phyloP scores from a whole-genome alignment of 2,888 invertebrate genomes.

The Selenia dentaria region DNA sequence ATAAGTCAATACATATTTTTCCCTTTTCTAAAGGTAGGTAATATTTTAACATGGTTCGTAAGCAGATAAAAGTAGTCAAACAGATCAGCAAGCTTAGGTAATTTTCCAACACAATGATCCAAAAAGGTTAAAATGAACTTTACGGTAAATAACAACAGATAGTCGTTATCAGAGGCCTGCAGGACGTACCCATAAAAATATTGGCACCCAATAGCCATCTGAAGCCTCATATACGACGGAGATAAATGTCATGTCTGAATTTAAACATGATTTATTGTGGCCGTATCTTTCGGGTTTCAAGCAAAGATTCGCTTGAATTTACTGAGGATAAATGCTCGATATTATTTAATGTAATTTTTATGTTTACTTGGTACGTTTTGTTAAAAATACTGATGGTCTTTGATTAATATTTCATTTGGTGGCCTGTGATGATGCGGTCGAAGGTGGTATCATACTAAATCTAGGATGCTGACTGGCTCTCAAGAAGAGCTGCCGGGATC shows the following conservation, averaged over 20 bases:
- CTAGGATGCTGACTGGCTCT: too few relatives aligned
- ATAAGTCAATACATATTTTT: too few relatives aligned
- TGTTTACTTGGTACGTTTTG: too few relatives aligned
- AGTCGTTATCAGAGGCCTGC: conserved; percentile 24
- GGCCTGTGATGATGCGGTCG: too few relatives aligned
- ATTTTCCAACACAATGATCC: not conserved
- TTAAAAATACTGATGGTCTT: too few relatives aligned
- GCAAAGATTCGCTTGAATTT: conserved; percentile 2
- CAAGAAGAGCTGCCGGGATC: too few relatives aligned
- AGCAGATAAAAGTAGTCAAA: too few relatives aligned
- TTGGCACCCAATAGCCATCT: conserved; percentile 14
- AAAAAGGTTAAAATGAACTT: conserved; percentile 18
- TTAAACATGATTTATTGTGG: conserved; percentile 29
- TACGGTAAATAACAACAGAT: conserved; percentile 29
- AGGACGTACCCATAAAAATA: conserved; percentile 30
- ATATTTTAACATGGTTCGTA: too few relatives aligned
- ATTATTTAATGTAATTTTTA: not conserved
- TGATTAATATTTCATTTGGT: too few relatives aligned
- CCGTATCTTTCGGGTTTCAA: conserved; percentile 21
- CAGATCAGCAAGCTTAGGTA: too few relatives aligned
- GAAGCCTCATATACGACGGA: conserved; percentile 22
- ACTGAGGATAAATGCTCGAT: not conserved
- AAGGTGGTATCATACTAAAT: too few relatives aligned
- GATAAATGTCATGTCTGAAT: conserved; percentile 30
- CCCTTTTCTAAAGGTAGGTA: too few relatives aligned